Base-by-base conservation (phyloP, 2,113 vertebrate species). In the rabbit (Oryctolagus cuniculus) region DNA sequence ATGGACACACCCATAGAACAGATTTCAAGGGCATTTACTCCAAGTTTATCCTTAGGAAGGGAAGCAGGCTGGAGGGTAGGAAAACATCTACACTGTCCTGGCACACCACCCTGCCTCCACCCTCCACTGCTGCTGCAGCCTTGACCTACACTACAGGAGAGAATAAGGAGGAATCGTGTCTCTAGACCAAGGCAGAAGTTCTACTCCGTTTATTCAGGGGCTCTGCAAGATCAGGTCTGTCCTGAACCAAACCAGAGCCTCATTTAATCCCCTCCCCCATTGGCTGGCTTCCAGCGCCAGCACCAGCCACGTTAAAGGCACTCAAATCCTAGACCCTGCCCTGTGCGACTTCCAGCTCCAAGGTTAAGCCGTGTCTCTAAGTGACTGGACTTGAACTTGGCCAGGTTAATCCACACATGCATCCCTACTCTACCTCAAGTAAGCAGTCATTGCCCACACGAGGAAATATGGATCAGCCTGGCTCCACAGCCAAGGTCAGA, bases 201-300 rank as follows among this genome's bases (percentile, higher is more conserved):
- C 73, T 87, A 69, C 78, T 80, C 79, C 75, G 15, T 34, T 91
- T 89, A 74, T 86, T 91, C 75, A 72, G 55, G 61, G 67, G 6
- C 13, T 27, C 81, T 93, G 36, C 87, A 95, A 84, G 24, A 91
- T 69, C 44, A 83, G 13, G 29, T 92, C 87, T 89, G 36, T 78
- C 69, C 34, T 91, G 58, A 49, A 25, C 27, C 81, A 85, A 87
- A 77, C 9, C 34, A 88, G 36, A 90, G n/a, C 19, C 25, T 95
- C 64, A 81, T 82, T 85, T 93, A 81, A 86, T 85, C n/a, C 66
- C 44, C 25, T 79, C 44, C 10, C 36, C 69, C 75, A 58, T 78
- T 5, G 89, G 36, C 27, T 75, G 64, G 51, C 77, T 93, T 92
- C 73, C 87, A 86, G 21, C 96, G 64, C 21, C 7, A 25, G 38